Evolutionary conservation across 2,113 vertebrate species (phyloP), one percentile per base, ranked within the genome.

Genomic region (Vulpes vulpes): DNA sequence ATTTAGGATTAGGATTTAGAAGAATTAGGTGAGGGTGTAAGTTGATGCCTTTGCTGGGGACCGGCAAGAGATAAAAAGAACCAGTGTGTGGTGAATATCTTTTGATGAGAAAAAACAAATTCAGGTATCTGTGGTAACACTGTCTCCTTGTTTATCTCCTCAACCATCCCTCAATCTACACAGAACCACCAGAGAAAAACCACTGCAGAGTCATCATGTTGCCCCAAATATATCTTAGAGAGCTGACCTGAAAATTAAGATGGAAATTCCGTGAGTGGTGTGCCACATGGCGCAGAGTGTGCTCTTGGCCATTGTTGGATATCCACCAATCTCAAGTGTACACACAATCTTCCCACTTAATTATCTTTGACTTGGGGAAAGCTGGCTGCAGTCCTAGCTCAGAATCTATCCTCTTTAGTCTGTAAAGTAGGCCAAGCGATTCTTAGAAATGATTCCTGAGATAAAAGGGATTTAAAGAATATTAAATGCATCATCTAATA

Each of bases 71-170:
- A 89, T 90, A 62, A 96, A 92, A 95, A 91, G 35, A 86, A 51
- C 38, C 64, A 74, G 9, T 53, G 4, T 83, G 91, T 11, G 67
- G 89, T 93, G 17, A 62, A 12, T 76, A 49, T 91, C 89, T 96
- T 97, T 76, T 82, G 87, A 95, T 90, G 94, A 97, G 78, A 89
- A 94, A 88, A 91, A 98, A 89, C 80, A 95, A 71, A 92, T 83
- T n/a, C 0, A 8, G 87, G 59, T 35, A 92, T 6, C 55, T 97
- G 82, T 97, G 96, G 97, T 92, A 93, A 86, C 91, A 4, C 2
- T 96, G 96, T 80, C 73, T 95, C 14, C 62, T 97, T 97, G 95
- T 98, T 97, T 97, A 97, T 96, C 93, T 95, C 76, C 69, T 82
- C 65, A 82, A 79, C 83, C 95, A 92, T 5, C 60, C 93, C 85